phyloP scores from a whole-genome alignment of 2,888 invertebrate species.

The Stenodera caucasica region DNA sequence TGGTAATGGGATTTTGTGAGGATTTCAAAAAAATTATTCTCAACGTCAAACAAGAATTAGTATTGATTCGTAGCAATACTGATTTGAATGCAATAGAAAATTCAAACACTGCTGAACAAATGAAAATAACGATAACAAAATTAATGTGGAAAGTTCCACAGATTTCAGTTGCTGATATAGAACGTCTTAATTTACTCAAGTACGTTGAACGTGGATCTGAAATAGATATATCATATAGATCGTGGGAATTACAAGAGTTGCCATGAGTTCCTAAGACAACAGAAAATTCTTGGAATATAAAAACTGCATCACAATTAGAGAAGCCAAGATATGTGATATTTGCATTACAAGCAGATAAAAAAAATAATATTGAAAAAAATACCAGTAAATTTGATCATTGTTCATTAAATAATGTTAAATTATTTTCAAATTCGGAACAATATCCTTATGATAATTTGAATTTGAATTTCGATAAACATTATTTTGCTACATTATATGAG shows the following conservation, averaged over 20 bases:
- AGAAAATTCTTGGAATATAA: conserved; percentile 38
- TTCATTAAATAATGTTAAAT: conserved; percentile 44
- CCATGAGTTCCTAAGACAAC: conserved; percentile 19
- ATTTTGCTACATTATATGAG: conserved; percentile 37
- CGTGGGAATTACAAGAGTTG: conserved; percentile 26
- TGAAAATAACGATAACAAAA: conserved; percentile 17
- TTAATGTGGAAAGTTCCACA: conserved; percentile 27
- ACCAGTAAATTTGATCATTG: conserved; percentile 36
- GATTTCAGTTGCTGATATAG: conserved; percentile 14
- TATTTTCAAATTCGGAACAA: conserved; percentile 46
- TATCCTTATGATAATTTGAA: conserved; percentile 49
- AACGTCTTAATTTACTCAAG: conserved; percentile 9
- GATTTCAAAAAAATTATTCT: conserved; percentile 32
- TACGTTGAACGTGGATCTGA: conserved; percentile 39
- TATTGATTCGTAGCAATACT: too few relatives aligned
- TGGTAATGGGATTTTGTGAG: conserved; percentile 45
- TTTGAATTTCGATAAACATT: conserved; percentile 37
- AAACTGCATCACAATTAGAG: conserved; percentile 37
- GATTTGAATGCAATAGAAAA: too few relatives aligned
- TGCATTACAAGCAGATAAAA: conserved; percentile 49
- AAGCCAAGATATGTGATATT: conserved; percentile 48
- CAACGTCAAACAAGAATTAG: conserved; percentile 28
- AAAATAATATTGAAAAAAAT: conserved; percentile 38
- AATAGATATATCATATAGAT: conserved; percentile 35
- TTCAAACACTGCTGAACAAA: too few relatives aligned